phyloP scores from a whole-genome alignment of 2,888 invertebrate genomes.

The Caenorhabditis doughertyi region DNA sequence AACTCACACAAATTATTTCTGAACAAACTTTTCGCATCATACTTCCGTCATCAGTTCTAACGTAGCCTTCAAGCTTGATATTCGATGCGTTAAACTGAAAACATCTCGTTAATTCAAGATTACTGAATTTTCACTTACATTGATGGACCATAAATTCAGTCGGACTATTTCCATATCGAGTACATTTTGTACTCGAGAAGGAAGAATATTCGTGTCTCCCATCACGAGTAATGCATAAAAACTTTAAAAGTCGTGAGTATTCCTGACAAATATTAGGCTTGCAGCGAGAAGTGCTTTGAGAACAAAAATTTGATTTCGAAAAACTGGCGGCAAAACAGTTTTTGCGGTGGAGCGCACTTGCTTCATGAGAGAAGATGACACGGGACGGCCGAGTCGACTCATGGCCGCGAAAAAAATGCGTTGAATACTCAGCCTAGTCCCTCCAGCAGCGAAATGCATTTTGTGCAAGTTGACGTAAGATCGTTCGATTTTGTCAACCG shows the following conservation, averaged over 20 bases:
- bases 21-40: slow-evolving; percentile 47
- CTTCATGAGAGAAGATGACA: too few relatives aligned
- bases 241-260: background rate
- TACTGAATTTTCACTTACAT: slow-evolving; percentile 29
- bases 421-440: too few relatives aligned
- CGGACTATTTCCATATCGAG: slow-evolving; percentile 51
- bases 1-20: slow-evolving; percentile 53
- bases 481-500: too few relatives aligned
- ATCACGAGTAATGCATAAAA: background rate
- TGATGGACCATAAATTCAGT: slow-evolving; percentile 58
- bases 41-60: slow-evolving; percentile 40
- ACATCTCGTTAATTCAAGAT: background rate
- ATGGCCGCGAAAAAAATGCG: too few relatives aligned
- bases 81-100: slow-evolving; percentile 37
- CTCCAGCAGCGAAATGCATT: too few relatives aligned
- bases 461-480: too few relatives aligned
- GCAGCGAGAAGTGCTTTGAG: background rate
- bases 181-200: slow-evolving; percentile 61
- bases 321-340: slow-evolving; percentile 24
- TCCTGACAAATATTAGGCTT: background rate
- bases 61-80: slow-evolving; percentile 50
- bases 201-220: slow-evolving; percentile 41
- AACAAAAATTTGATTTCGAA: slow-evolving; percentile 24
- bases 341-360: slow-evolving; percentile 36
- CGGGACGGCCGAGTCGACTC: too few relatives aligned